A percentile compares a stretch with the other conserved stretches of the same genome.
Conservation (phyloP, 2,888 invertebrate genomes). For the Lordiphosa andalusiaca region DNA sequence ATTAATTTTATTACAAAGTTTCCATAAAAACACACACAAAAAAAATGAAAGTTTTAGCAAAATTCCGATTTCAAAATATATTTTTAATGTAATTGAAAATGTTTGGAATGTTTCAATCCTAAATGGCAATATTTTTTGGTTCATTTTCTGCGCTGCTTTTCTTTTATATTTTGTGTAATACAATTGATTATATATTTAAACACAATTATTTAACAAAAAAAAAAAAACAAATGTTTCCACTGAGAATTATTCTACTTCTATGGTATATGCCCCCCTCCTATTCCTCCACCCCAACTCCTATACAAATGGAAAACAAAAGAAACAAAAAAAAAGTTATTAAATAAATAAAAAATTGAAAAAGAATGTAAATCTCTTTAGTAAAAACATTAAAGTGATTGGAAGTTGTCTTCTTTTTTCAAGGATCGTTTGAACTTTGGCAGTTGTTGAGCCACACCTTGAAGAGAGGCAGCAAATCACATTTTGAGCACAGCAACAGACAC, state of each 20-base stretch:
- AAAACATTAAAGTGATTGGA: no score
- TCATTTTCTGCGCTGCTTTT: constrained; percentile 28
- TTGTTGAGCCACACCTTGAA: no score
- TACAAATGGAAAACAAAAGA: constrained; percentile 10
- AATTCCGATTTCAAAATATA: constrained; percentile 45
- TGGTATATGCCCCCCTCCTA: constrained; percentile 33
- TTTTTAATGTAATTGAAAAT: constrained; percentile 56
- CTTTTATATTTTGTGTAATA: constrained; percentile 34
- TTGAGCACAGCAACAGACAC: no score
- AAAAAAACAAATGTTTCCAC: constrained; percentile 39
- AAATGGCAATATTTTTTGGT: constrained; percentile 19
- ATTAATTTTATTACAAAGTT: constrained; percentile 51
- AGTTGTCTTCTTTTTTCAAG: no score
- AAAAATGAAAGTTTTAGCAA: constrained; percentile 24
- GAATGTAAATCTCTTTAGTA: constrained; percentile 22
- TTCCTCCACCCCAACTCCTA: constrained; percentile 5
- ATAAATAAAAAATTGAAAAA: constrained; percentile 33
- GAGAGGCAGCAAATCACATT: no score
- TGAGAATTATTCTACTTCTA: constrained; percentile 43
- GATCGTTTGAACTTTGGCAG: no score
- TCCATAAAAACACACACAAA: constrained; percentile 29
- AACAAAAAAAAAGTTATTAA: constrained; percentile 19
- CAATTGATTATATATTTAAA: constrained; percentile 39
- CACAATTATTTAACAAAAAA: constrained; percentile 28
- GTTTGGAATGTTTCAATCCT: constrained; percentile 18